Evolutionary conservation across 2,888 invertebrate species (phyloP), one percentile per base, ranked within the genome.

Genomic region (Asteroscopus sphinx): DNA sequence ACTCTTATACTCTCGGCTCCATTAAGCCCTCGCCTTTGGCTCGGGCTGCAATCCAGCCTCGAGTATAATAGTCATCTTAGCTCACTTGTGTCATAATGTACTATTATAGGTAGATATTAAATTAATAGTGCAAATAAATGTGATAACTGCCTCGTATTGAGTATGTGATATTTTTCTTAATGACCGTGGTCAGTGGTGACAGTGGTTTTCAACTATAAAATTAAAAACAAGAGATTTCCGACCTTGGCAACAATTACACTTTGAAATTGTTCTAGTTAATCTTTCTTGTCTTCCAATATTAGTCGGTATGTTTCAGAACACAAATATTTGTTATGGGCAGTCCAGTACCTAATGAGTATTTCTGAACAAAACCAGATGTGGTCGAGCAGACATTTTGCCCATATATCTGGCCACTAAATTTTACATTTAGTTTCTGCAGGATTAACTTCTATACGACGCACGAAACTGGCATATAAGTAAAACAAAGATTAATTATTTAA

Each of bases 281-380:
- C 15, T 17, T 41, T 32, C 17, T 26, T 41, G 36, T 21, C 39
- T 8, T 44, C 3, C n/a, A 36, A 45, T 65, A 40, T 40, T 59
- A 47, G 13, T 41, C 4, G 9, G 28, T 28, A n/a, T 25, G 21
- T 17, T 36, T 21, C 32, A 9, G 28, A 28, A 28, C 28, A 28
- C 28, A 28, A 28, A 28, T 28, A 28, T 28, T 28, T 9, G 28
- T 28, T 9, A 8, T 59, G 35, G 17, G 21, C 6, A 36, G 11
- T 6, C 15, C 8, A n/a, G 5, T 58, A 61, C 36, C 35, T 58
- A 58, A 25, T 11, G 13, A 41, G 15, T 41, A 35, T 33, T 21
- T 21, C 17, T 59, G 60, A 21, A 37, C 8, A 13, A 30, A 26
- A 41, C 36, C 59, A 59, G 33, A 60, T 47, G 40, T 13, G 8